Base-by-base conservation (phyloP, 2,797 vertebrate species). In the Vireo griseus region DNA sequence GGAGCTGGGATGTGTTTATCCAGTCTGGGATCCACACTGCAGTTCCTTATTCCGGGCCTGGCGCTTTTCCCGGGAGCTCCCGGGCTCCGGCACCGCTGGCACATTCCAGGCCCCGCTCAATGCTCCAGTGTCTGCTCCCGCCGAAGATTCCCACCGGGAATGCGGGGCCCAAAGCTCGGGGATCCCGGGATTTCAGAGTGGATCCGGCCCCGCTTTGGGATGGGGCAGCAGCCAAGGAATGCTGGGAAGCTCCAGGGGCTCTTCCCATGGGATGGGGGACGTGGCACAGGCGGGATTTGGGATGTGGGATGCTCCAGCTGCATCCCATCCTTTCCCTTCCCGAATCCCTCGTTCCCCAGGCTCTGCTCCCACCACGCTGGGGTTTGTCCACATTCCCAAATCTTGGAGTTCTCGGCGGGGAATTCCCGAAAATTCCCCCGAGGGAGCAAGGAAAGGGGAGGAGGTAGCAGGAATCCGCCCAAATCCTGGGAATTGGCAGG, bases 11-110 rank as follows among this genome's bases (percentile, higher is more conserved):
- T 65, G 66, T 96, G 89, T 96, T 96, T 95, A 92, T 88, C 51
- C 20, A 48, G 80, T 51, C 92, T 88, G 90, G 80, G 92, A 84
- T 86, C 84, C 88, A 96, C 95, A 96, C 86, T 93, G 92, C 7
- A 40, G 90, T 40, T 93, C 45, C 94, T 96, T 96, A 92, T 96
- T 96, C 88, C 92, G 17, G 9, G 26, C 54, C 96, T 96, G 96
- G 96, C 96, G 5, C 66, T 33, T 93, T 82, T 86, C 96, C 96
- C 95, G 48, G 74, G 51, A 91, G 92, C 92, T 95, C 79, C 94
- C 48, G 79, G 88, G 33, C 11, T 39, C 76, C 86, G 93, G 96
- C 94, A 89, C 87, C 18, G 55, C 88, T 74, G 76, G 76, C 62
- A 35, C 26, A 3, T 94, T 96, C 95, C 94, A 86, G 51, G 58